Base-by-base conservation (phyloP, 2,888 invertebrate species). In the Gerris lacustris region DNA sequence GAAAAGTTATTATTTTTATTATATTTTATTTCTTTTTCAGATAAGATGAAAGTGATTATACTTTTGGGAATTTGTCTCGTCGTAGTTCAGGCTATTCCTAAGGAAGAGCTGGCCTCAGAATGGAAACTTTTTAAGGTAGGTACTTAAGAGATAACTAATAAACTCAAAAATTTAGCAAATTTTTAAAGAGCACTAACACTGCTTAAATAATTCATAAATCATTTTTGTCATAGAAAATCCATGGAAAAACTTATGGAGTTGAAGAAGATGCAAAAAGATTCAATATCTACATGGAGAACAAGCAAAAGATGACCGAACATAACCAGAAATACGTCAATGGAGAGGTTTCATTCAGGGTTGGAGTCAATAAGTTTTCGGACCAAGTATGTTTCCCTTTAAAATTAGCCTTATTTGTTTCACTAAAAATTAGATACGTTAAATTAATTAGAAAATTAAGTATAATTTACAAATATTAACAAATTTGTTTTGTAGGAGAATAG, bases 291-390 rank as follows among this genome's bases (percentile, higher is more conserved):
- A 68, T 55, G 64, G 92, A 94, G 80, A 94, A 94, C 81, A 88
- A 88, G 77, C 87, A 89, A 78, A 88, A 87, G 80, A 88, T 95
- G 77, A 91, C 90, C 68, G 86, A 87, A 78, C 94, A 95, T 81
- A 95, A 95, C 84, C 86, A 88, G 78, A 82, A 84, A 71, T 92
- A 81, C 81, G 86, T 86, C 76, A 79, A 83, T 77, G 92, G 90
- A 0, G 79, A 84, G 69, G 86, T 87, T 43, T 78, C 85, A 6
- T 94, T 82, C 82, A 86, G 86, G 78, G 80, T 93, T 75, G 85
- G 83, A 69, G 80, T 90, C 78, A 95, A 95, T 83, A 88, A 93
- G 81, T 95, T 88, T 80, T 87, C 89, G 18, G 94, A 95, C 82
- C 84, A 94, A 88, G 84, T 83, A 76, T 71, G 68, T 18, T n/a